Evolutionary conservation across 2,888 invertebrate species (phyloP).

Genomic region (Chymomyza amoena): DNA sequence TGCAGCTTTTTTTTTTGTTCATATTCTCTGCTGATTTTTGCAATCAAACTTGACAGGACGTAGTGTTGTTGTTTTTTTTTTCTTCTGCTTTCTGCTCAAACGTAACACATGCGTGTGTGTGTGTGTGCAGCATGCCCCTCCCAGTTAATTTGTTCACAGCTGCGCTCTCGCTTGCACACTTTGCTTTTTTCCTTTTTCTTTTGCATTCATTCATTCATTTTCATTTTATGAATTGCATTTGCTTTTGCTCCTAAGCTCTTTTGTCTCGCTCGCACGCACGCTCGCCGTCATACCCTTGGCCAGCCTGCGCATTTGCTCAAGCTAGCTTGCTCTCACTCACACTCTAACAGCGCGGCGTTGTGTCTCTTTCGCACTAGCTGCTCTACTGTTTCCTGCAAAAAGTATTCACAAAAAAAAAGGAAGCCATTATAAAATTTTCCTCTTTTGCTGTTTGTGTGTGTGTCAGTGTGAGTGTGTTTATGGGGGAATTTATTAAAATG

Average conservation of each 20-base stretch:
- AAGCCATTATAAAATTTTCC: slow-evolving; percentile 61
- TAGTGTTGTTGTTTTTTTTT: no score
- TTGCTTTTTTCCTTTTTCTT: slow-evolving; percentile 35
- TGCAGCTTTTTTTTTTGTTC: slow-evolving; percentile 34
- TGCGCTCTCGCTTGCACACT: neutral
- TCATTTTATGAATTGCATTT: slow-evolving; percentile 65
- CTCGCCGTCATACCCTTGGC: slow-evolving; percentile 43
- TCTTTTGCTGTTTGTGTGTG: neutral
- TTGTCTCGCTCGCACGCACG: slow-evolving; percentile 31
- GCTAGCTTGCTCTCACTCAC: slow-evolving; percentile 17
- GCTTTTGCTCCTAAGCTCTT: slow-evolving; percentile 26
- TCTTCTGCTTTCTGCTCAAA: slow-evolving; percentile 37
- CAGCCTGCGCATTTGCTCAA: slow-evolving; percentile 33
- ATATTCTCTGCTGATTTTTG: slow-evolving; percentile 53
- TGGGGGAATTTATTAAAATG: slow-evolving; percentile 49
- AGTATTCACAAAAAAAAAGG: slow-evolving; percentile 35
- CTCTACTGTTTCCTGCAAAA: neutral
- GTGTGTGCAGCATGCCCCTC: slow-evolving; percentile 56
- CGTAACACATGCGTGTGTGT: slow-evolving; percentile 17
- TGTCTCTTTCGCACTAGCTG: slow-evolving; percentile 13
- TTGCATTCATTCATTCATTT: slow-evolving; percentile 48
- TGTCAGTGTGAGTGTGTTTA: slow-evolving; percentile 4
- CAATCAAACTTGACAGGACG: slow-evolving; percentile 65
- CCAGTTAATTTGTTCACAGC: slow-evolving; percentile 61
- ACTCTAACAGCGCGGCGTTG: neutral